These are phyloP conservation scores for Megaceryle torquata DNA, from an alignment of 2,113 vertebrate genomes.

Conservation along the genomic window DNA sequence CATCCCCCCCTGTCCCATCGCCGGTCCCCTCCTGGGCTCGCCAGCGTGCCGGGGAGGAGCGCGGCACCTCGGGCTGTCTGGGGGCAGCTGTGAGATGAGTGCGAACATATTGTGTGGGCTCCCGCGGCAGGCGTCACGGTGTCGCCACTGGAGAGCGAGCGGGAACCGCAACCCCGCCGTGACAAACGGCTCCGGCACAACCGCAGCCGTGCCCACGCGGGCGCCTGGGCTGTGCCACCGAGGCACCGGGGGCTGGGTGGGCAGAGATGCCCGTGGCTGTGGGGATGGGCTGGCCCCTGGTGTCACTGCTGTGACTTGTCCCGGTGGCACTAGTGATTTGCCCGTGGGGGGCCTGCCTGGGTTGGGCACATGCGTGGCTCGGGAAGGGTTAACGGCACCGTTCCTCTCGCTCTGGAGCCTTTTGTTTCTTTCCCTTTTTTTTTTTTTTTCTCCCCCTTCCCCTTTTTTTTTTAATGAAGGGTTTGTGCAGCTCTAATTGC, in stretches of 20 bases:
- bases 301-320: accelerated
- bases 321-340: accelerated
- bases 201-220: constrained; percentile 3
- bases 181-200: background rate
- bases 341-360: accelerated
- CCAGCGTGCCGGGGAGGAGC: background rate
- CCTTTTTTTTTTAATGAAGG: constrained; percentile 41
- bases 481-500: constrained; percentile 59
- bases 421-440: background rate
- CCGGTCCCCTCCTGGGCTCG: background rate
- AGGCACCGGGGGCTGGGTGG: accelerated
- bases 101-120: constrained; percentile 5
- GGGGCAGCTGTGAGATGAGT: constrained; percentile 30
- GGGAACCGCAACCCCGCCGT: background rate
- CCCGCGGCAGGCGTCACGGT: background rate
- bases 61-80: constrained; percentile 7
- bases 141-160: constrained; percentile 19
- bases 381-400: background rate
- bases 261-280: accelerated
- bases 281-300: background rate
- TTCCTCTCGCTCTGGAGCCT: background rate
- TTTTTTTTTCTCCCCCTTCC: background rate
- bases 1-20: background rate
- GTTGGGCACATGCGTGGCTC: accelerated
- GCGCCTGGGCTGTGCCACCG: background rate